Conservation (phyloP, 2,888 invertebrate genomes). For the Drosophila mulleri region DNA sequence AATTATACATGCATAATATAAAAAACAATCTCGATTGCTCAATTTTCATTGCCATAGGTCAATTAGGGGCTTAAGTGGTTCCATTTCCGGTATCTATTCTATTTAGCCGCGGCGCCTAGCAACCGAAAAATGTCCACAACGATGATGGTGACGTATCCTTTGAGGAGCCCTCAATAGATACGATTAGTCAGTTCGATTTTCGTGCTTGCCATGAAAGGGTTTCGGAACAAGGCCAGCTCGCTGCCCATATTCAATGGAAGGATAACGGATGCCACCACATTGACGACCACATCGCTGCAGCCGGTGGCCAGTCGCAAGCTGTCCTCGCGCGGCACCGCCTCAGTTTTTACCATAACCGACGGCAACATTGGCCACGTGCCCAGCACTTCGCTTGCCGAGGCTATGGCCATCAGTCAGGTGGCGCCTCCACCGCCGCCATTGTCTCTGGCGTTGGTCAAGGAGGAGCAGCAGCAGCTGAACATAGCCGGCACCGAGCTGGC, state of each 20-base stretch:
- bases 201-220: conserved; percentile 75
- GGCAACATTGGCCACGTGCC: conserved; percentile 50
- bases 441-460: conserved; percentile 40
- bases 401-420: conserved; percentile 59
- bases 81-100: background rate
- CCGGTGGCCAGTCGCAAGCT: conserved; percentile 54
- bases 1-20: conserved; percentile 44
- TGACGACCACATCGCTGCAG: conserved; percentile 74
- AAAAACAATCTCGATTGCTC: conserved; percentile 12
- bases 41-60: conserved; percentile 20
- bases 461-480: conserved; percentile 37
- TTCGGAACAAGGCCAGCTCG: conserved; percentile 82
- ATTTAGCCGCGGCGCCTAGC: conserved; percentile 53
- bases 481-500: conserved; percentile 79
- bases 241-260: conserved; percentile 83
- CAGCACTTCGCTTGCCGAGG: conserved; percentile 55
- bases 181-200: conserved; percentile 28
- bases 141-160: conserved; percentile 17
- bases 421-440: conserved; percentile 1
- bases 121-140: conserved; percentile 70
- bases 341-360: conserved; percentile 78
- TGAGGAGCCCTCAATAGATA: conserved; percentile 17
- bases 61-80: conserved; percentile 21
- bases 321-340: conserved; percentile 49
- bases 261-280: conserved; percentile 79